A percentile compares a stretch with the other conserved stretches of the same genome.
These are phyloP conservation scores for Leptosomus discolor DNA, from an alignment of 2,113 vertebrate genomes.

Conservation along the genomic window DNA sequence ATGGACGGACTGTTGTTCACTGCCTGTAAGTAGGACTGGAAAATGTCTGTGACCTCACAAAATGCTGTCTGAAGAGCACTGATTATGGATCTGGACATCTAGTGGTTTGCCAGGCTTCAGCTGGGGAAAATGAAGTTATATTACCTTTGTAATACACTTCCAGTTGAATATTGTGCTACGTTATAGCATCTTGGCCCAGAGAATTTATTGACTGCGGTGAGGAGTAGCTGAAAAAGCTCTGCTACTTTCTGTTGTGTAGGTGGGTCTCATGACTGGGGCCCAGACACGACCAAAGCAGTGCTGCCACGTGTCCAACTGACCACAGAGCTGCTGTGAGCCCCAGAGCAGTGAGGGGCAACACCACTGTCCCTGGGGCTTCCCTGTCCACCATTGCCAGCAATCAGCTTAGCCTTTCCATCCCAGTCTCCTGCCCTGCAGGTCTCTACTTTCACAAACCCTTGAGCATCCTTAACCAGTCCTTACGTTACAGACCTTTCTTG, in stretches of 20 bases:
- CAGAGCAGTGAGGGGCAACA: neutral
- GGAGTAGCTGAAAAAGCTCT: neutral
- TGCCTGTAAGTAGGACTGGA: constrained; percentile 85
- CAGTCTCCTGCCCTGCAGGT: neutral
- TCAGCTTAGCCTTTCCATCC: neutral
- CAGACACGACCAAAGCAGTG: neutral
- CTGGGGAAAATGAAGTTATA: neutral
- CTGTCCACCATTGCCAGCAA: neutral
- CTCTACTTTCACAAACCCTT: neutral
- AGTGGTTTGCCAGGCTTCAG: neutral
- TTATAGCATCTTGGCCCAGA: neutral
- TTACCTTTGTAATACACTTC: neutral
- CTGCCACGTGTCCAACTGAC: fast-evolving
- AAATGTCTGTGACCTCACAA: fast-evolving
- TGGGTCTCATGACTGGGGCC: fast-evolving
- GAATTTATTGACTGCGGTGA: neutral
- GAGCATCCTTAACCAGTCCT: neutral
- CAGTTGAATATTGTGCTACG: neutral
- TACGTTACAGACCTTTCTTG: neutral
- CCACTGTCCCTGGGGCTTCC: neutral
- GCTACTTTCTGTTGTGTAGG: neutral
- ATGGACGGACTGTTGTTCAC: constrained; percentile 94
- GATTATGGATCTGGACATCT: neutral
- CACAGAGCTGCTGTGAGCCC: neutral
- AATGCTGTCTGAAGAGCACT: too few species aligned